phyloP scores from a whole-genome alignment of 2,797 vertebrate species.

The Eupleurogrammus muticus region DNA sequence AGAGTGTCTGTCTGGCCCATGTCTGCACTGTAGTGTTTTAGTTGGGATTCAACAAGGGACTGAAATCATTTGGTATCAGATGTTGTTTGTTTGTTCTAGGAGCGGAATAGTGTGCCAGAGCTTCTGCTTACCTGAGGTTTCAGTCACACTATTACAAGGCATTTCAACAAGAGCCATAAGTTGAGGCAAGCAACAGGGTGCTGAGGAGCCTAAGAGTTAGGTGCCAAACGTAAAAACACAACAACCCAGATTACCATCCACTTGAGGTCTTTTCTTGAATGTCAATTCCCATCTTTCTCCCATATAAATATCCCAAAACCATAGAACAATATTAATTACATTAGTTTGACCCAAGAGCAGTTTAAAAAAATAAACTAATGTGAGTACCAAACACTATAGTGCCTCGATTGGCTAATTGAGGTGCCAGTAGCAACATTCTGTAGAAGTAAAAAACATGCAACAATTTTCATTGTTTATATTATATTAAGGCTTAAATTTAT shows the following conservation, averaged over 20 bases:
- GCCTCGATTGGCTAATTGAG: no score
- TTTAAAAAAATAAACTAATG: no score
- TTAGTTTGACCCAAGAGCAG: no score
- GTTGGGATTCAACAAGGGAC: neutral
- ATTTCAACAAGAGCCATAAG: neutral
- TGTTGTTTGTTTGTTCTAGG: neutral
- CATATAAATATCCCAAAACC: neutral
- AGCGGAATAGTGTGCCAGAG: neutral
- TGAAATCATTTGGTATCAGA: neutral
- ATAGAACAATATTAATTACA: neutral
- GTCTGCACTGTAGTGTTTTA: neutral
- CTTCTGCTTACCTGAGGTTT: neutral
- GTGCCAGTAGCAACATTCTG: no score
- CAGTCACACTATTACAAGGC: neutral
- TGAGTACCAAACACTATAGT: no score
- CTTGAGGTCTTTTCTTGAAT: no score
- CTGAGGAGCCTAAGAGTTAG: neutral
- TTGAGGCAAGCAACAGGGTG: neutral
- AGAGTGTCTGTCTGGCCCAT: no score
- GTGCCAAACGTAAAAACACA: neutral
- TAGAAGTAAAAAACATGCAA: no score
- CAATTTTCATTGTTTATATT: no score
- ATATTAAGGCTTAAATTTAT: no score
- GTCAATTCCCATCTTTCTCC: neutral
- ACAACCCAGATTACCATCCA: neutral